These are phyloP conservation scores for Caenorhabditis latens DNA, from an alignment of 1,140 invertebrate genomes.

Conservation along the genomic window DNA sequence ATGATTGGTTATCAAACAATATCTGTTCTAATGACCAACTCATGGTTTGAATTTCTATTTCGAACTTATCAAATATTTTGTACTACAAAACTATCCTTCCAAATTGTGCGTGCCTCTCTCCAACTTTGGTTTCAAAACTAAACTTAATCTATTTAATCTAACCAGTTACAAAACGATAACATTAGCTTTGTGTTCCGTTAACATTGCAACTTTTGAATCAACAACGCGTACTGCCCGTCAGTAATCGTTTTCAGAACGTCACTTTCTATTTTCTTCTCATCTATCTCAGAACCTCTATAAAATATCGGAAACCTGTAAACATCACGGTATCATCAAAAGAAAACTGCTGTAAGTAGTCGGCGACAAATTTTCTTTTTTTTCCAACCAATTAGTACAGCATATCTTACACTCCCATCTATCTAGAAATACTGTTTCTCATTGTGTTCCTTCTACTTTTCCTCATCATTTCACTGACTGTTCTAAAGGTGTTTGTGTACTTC, in stretches of 20 bases:
- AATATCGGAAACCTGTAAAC: neutral
- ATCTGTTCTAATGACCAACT: too few relatives aligned
- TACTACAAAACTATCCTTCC: too few relatives aligned
- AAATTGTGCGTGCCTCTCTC: too few relatives aligned
- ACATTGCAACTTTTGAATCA: slow-evolving; percentile 7
- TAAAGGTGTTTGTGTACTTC: neutral
- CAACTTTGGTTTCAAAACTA: neutral
- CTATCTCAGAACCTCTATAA: neutral
- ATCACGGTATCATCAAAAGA: slow-evolving; percentile 50
- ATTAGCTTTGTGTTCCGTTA: neutral
- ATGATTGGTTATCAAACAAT: too few relatives aligned
- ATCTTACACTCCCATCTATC: slow-evolving; percentile 28
- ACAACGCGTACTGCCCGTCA: neutral
- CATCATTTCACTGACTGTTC: slow-evolving; percentile 40
- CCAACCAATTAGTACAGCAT: slow-evolving; percentile 30
- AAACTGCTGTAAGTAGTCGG: slow-evolving; percentile 10
- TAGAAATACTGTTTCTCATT: neutral
- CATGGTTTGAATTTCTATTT: too few relatives aligned
- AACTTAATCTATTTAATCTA: slow-evolving; percentile 12
- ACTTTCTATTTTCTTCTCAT: slow-evolving; percentile 24
- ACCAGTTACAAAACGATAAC: neutral
- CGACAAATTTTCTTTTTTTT: neutral
- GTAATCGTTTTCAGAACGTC: slow-evolving; percentile 13
- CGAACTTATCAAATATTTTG: too few relatives aligned
- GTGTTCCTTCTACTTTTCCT: neutral